Evolutionary conservation across 2,113 vertebrate genomes (phyloP).

Genomic region (Eulacestoma nigropectus): DNA sequence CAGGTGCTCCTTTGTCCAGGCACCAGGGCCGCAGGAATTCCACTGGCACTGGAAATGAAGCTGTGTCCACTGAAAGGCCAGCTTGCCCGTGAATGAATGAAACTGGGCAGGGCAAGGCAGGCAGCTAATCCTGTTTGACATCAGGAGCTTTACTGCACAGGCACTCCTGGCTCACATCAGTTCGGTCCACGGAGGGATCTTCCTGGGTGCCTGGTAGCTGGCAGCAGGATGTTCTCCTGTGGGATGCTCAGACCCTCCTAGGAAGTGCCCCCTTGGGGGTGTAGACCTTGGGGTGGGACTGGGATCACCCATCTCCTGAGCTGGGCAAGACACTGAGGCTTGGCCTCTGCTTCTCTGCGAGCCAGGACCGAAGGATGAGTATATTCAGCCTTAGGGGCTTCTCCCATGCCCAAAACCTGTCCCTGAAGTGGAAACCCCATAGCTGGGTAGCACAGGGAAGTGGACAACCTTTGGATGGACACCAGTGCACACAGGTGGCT

Average conservation of each 20-base stretch:
- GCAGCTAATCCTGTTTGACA: not conserved
- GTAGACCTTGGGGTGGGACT: not conserved
- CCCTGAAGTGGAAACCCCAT: not conserved
- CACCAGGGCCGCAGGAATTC: not conserved
- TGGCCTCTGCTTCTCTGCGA: not conserved
- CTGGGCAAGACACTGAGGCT: not conserved
- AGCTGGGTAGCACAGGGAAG: not conserved
- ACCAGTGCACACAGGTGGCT: not conserved
- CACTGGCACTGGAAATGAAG: not conserved
- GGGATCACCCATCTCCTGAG: not conserved
- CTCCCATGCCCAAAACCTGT: not conserved
- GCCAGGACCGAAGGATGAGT: not conserved
- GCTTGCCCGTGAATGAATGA: fast-evolving
- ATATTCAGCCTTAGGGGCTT: not conserved
- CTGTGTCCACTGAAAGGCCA: not conserved
- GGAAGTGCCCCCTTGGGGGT: not conserved
- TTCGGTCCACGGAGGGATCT: not conserved
- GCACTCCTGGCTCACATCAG: not conserved
- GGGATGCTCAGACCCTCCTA: not conserved
- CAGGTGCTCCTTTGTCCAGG: not conserved
- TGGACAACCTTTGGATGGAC: not conserved
- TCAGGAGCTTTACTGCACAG: not conserved
- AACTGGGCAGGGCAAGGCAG: not conserved
- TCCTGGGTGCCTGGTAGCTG: not conserved
- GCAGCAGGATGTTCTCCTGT: not conserved